These are phyloP conservation scores for Bucorvus abyssinicus DNA, from an alignment of 2,797 vertebrate genomes.

Conservation along the genomic window DNA sequence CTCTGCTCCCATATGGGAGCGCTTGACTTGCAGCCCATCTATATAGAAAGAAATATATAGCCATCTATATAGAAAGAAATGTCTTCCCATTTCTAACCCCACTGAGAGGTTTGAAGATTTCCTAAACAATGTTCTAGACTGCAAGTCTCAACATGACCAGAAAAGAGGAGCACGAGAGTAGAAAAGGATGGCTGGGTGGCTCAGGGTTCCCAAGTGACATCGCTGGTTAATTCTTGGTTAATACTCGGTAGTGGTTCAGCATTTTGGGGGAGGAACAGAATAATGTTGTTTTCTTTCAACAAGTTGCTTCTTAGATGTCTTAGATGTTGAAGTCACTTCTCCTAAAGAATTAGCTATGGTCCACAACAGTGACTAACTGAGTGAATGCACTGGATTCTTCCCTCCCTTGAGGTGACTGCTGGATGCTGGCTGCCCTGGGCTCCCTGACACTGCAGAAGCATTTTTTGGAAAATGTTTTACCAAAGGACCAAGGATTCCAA, in stretches of 20 bases:
- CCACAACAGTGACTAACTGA: neutral
- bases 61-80: neutral
- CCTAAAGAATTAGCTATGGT: neutral
- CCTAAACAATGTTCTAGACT: neutral
- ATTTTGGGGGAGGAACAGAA: neutral
- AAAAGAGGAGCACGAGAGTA: neutral
- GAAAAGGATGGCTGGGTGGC: neutral
- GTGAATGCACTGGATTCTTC: neutral
- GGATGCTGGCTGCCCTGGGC: constrained; percentile 78
- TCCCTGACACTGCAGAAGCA: constrained; percentile 69
- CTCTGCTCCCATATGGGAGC: neutral
- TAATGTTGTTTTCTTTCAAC: neutral
- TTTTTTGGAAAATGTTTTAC: constrained; percentile 69
- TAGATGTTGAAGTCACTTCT: neutral
- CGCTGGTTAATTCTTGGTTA: neutral
- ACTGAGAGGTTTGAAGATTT: neutral
- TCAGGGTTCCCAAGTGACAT: neutral
- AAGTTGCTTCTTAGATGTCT: neutral
- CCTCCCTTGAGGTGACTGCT: constrained; percentile 73
- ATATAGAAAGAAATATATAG: no score
- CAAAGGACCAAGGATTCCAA: constrained; percentile 73
- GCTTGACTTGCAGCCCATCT: no score
- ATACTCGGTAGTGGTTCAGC: neutral
- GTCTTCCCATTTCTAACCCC: neutral
- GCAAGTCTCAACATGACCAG: neutral